Percentiles rank a stretch among this genome's conserved stretches.
Conservation (phyloP, 1,140 invertebrate species). For the Zaprionus ghesquierei region DNA sequence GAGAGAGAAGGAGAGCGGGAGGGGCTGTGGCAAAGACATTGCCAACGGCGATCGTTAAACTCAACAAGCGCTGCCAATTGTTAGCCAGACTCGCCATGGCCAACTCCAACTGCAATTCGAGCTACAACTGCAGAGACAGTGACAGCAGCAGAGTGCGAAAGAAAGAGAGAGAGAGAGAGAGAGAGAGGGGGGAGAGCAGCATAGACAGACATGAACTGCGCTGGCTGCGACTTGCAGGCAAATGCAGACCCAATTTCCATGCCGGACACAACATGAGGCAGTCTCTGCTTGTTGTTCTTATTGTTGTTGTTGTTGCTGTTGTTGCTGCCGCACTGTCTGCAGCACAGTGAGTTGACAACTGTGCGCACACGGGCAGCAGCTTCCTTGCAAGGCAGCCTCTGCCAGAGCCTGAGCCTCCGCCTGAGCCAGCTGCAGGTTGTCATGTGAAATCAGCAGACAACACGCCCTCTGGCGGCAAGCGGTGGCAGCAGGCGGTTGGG, state of each 20-base stretch:
- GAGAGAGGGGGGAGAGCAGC: no score
- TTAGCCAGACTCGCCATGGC: not conserved
- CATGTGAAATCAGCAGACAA: slow-evolving; percentile 65
- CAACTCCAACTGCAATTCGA: no score
- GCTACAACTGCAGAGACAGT: no score
- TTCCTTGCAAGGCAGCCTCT: not conserved
- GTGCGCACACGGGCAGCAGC: slow-evolving; percentile 50
- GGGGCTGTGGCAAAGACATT: slow-evolving; percentile 8
- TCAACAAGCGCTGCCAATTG: slow-evolving; percentile 37
- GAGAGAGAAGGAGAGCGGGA: not conserved
- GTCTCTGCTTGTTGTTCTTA: slow-evolving; percentile 32
- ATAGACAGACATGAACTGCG: no score
- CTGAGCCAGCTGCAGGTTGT: slow-evolving; percentile 62
- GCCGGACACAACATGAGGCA: slow-evolving; percentile 6
- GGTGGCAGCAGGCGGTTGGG: not conserved
- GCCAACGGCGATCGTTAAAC: slow-evolving; percentile 66
- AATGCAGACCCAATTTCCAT: slow-evolving; percentile 3
- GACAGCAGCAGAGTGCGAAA: no score
- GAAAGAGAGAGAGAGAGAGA: not conserved
- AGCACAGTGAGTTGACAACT: slow-evolving; percentile 64
- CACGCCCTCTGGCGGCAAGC: slow-evolving; percentile 19
- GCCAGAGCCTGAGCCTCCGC: not conserved
- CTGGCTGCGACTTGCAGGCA: not conserved
- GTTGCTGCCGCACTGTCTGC: slow-evolving; percentile 21
- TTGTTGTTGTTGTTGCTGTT: slow-evolving; percentile 11